Evolutionary conservation across 2,113 vertebrate species (phyloP).

Genomic region (Miniopterus natalensis): DNA sequence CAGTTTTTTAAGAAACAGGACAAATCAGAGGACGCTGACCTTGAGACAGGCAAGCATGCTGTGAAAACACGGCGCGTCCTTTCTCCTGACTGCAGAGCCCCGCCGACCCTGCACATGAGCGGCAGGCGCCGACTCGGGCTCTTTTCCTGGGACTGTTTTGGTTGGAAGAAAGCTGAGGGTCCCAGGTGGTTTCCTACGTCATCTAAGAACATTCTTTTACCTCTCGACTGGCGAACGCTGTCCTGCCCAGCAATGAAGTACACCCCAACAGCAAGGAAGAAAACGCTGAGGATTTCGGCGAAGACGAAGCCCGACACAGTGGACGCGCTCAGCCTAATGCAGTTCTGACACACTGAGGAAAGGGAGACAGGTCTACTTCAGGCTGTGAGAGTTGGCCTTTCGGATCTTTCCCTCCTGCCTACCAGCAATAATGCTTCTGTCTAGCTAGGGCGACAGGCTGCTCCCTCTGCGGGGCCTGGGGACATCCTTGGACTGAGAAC

Average conservation of each 20-base stretch:
- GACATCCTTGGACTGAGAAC: neutral
- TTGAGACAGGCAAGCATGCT: neutral
- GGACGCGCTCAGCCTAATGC: conserved; percentile 85
- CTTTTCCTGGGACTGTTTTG: neutral
- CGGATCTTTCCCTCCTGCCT: neutral
- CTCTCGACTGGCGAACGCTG: conserved; percentile 84
- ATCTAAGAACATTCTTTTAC: conserved; percentile 80
- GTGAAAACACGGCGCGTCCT: neutral
- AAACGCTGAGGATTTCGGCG: conserved; percentile 84
- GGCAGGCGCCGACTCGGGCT: neutral
- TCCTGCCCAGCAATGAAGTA: conserved; percentile 86
- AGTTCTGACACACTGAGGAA: conserved; percentile 90
- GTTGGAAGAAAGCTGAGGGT: conserved; percentile 17
- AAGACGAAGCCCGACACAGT: conserved; percentile 86
- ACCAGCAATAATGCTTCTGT: neutral
- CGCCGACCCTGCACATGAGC: no score
- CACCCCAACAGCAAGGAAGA: conserved; percentile 87
- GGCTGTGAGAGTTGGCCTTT: neutral
- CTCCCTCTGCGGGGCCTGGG: neutral
- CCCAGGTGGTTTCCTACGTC: neutral
- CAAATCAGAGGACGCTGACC: neutral
- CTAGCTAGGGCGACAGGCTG: neutral
- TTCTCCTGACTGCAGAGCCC: neutral
- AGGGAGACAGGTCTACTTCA: neutral
- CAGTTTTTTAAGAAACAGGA: neutral